Conservation (phyloP, 2,888 invertebrate genomes). For the Eupelmus urozonus region DNA sequence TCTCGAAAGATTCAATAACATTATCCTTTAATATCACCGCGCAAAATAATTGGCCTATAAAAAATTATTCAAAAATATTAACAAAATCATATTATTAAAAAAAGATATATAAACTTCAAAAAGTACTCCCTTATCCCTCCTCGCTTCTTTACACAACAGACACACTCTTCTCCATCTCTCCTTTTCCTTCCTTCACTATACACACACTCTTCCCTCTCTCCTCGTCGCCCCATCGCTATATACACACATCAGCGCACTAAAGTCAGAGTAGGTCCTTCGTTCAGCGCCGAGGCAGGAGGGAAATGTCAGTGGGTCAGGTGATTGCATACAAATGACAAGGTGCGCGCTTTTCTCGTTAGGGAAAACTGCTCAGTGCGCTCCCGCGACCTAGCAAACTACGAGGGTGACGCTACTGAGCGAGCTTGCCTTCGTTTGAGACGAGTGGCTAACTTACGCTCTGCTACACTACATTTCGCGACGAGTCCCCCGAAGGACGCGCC, state of each 20-base stretch:
- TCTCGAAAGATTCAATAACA: no score
- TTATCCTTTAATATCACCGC: no score
- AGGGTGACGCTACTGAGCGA: no score
- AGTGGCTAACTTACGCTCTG: constrained; percentile 5
- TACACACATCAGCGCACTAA: neutral
- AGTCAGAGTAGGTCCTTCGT: neutral
- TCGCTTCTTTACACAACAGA: no score
- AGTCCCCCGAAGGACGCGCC: constrained; percentile 5
- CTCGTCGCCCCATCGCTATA: neutral
- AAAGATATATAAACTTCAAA: no score
- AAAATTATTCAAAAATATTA: no score
- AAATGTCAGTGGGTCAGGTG: constrained; percentile 71
- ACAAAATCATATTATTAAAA: no score
- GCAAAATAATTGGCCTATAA: no score
- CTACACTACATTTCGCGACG: neutral
- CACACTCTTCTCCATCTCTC: neutral
- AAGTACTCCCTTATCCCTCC: no score
- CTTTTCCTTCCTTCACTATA: neutral
- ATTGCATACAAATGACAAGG: constrained; percentile 65
- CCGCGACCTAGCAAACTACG: constrained; percentile 20
- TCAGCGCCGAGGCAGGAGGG: neutral
- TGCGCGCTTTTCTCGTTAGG: constrained; percentile 71
- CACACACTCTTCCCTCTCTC: neutral
- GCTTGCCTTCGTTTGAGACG: constrained; percentile 1
- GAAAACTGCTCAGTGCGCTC: no score